phyloP scores from a whole-genome alignment of 2,113 vertebrate species.

The Spea bombifrons region DNA sequence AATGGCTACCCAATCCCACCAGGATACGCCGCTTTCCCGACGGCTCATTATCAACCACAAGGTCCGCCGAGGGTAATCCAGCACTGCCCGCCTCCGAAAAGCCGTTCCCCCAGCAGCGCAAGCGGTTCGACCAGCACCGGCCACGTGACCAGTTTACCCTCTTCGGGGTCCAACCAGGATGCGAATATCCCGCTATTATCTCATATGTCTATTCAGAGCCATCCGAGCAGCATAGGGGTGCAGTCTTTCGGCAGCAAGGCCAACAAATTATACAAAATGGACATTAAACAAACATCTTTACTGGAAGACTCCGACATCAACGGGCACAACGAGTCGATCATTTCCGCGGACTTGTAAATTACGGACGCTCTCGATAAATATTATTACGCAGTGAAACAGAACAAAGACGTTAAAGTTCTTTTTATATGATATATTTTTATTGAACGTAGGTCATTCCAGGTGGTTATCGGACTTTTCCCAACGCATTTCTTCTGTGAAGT shows the following conservation, averaged over 20 bases:
- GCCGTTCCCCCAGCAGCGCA: slow-evolving; percentile 94
- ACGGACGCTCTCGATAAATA: slow-evolving; percentile 61
- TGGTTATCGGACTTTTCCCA: slow-evolving; percentile 59
- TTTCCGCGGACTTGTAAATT: slow-evolving; percentile 87
- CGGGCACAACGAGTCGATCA: slow-evolving; percentile 86
- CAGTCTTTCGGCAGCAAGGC: slow-evolving; percentile 81
- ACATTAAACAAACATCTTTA: slow-evolving; percentile 84
- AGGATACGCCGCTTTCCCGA: slow-evolving; percentile 90
- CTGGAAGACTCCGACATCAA: slow-evolving; percentile 78
- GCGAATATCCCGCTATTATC: slow-evolving; percentile 94
- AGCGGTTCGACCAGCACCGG: slow-evolving; percentile 97
- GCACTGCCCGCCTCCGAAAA: slow-evolving; percentile 94
- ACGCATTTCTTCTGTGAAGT: slow-evolving; percentile 76
- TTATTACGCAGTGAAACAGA: slow-evolving; percentile 56
- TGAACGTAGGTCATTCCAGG: slow-evolving; percentile 61
- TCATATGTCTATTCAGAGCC: slow-evolving; percentile 78
- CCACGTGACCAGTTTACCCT: slow-evolving; percentile 90
- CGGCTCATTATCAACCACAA: slow-evolving; percentile 79
- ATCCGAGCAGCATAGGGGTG: slow-evolving; percentile 70
- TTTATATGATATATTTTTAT: slow-evolving; percentile 79
- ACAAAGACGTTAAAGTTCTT: slow-evolving; percentile 61
- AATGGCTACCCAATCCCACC: slow-evolving; percentile 93
- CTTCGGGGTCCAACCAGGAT: slow-evolving; percentile 95
- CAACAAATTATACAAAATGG: slow-evolving; percentile 84
- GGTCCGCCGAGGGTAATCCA: slow-evolving; percentile 81